These are phyloP conservation scores for Porites cylindrica DNA, from an alignment of 92 coral and sea anemone species.

Conservation along the genomic window DNA sequence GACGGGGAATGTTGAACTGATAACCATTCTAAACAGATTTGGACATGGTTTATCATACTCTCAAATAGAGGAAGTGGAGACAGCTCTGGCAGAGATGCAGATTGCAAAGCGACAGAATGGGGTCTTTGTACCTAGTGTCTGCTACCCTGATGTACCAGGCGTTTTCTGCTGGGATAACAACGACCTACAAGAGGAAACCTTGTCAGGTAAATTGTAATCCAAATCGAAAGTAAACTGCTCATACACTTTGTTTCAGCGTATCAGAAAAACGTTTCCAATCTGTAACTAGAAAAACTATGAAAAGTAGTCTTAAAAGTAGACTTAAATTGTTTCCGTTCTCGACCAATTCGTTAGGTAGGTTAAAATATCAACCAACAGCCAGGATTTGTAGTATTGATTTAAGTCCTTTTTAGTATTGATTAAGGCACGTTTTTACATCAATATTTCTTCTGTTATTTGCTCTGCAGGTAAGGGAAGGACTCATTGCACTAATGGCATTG, in stretches of 20 bases:
- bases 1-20: constrained; percentile 59
- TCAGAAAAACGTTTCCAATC: no score
- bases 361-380: no score
- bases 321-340: no score
- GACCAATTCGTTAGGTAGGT: no score
- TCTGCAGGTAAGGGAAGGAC: constrained; percentile 61
- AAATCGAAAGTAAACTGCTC: no score
- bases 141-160: constrained; percentile 56
- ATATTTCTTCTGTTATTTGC: background rate
- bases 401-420: constrained; percentile 13
- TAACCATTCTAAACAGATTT: constrained; percentile 53
- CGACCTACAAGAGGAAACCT: constrained; percentile 70
- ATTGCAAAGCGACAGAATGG: constrained; percentile 56
- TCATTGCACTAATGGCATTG: constrained; percentile 67
- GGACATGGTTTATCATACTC: constrained; percentile 61
- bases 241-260: no score
- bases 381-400: background rate
- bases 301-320: no score
- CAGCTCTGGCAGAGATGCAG: constrained; percentile 68
- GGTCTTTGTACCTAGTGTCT: constrained; percentile 52
- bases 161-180: constrained; percentile 78
- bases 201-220: constrained; percentile 34
- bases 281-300: no score
- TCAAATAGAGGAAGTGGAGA: constrained; percentile 65
- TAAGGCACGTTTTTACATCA: background rate